These are phyloP conservation scores for Agonum fuliginosum DNA, from an alignment of 2,888 invertebrate genomes.

Conservation along the genomic window DNA sequence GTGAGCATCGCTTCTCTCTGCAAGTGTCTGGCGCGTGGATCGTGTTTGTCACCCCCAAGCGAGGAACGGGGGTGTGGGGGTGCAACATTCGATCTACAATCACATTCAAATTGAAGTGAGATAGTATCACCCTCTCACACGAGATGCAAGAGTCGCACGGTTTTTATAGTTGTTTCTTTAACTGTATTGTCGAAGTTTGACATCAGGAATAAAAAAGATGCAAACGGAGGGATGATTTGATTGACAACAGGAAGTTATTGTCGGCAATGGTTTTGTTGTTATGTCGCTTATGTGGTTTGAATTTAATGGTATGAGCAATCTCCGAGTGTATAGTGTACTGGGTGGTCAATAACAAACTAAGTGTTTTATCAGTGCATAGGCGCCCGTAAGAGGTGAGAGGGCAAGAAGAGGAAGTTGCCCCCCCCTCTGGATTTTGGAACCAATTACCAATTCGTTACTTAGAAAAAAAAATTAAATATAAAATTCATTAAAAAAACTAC, in stretches of 20 bases:
- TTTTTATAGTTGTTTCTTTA: conserved; percentile 22
- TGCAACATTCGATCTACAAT: conserved; percentile 56
- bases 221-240: neutral
- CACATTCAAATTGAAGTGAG: conserved; percentile 59
- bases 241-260: neutral
- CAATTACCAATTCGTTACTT: too few relatives aligned
- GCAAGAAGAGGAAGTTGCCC: too few relatives aligned
- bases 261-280: neutral
- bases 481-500: too few relatives aligned
- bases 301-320: too few relatives aligned
- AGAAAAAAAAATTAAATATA: too few relatives aligned
- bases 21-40: conserved; percentile 11
- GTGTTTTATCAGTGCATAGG: too few relatives aligned
- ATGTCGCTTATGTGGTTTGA: neutral
- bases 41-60: neutral
- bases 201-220: neutral
- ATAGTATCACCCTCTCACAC: conserved; percentile 47
- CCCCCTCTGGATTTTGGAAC: too few relatives aligned
- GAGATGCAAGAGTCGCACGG: neutral
- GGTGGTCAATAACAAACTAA: too few relatives aligned
- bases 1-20: neutral
- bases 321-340: too few relatives aligned
- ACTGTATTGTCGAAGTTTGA: conserved; percentile 10
- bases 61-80: conserved; percentile 4
- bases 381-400: too few relatives aligned